Conservation (phyloP, 2,113 vertebrate species). For the Ailurus styani region DNA sequence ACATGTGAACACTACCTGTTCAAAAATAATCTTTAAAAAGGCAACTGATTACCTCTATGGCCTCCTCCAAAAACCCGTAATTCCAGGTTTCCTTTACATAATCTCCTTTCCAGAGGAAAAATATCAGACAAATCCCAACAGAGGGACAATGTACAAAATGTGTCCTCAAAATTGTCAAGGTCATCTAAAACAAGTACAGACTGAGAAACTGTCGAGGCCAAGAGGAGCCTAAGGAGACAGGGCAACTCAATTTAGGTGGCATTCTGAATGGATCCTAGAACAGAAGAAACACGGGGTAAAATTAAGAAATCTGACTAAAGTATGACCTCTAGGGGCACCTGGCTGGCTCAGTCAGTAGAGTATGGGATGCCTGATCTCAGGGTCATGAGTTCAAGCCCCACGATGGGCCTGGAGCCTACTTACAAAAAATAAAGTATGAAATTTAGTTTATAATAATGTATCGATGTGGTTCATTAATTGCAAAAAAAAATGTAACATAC, state of each 20-base stretch:
- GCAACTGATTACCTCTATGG: background rate
- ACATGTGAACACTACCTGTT: background rate
- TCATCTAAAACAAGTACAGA: background rate
- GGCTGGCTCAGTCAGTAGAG: background rate
- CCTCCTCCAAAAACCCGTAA: background rate
- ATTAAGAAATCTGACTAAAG: background rate
- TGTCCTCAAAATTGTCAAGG: background rate
- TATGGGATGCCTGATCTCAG: background rate
- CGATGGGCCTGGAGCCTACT: background rate
- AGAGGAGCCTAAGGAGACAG: background rate
- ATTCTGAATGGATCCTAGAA: background rate
- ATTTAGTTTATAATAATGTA: background rate
- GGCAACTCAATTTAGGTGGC: background rate
- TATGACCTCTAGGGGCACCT: background rate
- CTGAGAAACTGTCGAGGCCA: background rate
- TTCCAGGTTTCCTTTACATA: too few relatives aligned
- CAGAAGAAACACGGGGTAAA: background rate
- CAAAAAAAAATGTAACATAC: background rate
- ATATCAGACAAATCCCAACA: background rate
- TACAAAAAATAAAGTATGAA: background rate
- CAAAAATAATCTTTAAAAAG: background rate
- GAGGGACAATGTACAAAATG: background rate
- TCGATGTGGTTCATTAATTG: background rate
- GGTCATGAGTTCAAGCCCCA: background rate
- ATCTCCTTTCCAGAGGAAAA: too few relatives aligned